Evolutionary conservation across 1,140 invertebrate genomes (phyloP), one percentile per base, ranked within the genome.

Genomic region (Aphidius gifuensis): DNA sequence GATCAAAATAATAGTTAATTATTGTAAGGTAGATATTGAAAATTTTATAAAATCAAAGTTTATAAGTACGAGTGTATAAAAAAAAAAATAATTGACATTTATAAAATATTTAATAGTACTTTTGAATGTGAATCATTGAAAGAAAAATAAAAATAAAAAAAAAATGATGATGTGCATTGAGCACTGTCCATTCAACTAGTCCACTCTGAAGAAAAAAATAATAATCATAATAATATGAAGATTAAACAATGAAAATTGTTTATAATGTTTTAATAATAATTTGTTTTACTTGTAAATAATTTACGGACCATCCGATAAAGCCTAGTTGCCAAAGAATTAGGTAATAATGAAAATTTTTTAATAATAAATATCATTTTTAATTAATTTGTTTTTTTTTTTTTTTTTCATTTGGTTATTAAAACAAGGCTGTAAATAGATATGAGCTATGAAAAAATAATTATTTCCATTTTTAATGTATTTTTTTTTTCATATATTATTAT

Each of bases 241-340:
- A 42, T 4, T 40, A 56, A 23, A 54, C 23, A 53, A 39, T 6
- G n/a, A 65, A 58, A 51, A 58, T 58, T 47, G 46, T 56, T 48
- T 54, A 64, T 58, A 21, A 62, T 57, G 50, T 51, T 59, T 58
- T 46, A 21, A 56, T 16, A 16, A 16, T 16, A 16, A 16, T 16
- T 16, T 16, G 16, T 16, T 64, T 56, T 44, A 59, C 60, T 60
- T 70, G 67, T 69, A 69, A 69, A 68, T 68, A 68, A 62, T 64
- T 64, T 62, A 69, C 65, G 72, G 73, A 74, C 72, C 70, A 77
- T 74, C 70, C 68, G 67, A 74, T 71, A 69, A 66, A 68, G 21
- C 69, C 72, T 72, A 76, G 73, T 76, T 76, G 75, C 75, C 75
- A 77, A 77, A 77, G 75, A 77, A 71, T 75, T 74, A 73, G 64